phyloP scores from a whole-genome alignment of 1,140 invertebrate genomes.

The Protaetia brevitarsis region DNA sequence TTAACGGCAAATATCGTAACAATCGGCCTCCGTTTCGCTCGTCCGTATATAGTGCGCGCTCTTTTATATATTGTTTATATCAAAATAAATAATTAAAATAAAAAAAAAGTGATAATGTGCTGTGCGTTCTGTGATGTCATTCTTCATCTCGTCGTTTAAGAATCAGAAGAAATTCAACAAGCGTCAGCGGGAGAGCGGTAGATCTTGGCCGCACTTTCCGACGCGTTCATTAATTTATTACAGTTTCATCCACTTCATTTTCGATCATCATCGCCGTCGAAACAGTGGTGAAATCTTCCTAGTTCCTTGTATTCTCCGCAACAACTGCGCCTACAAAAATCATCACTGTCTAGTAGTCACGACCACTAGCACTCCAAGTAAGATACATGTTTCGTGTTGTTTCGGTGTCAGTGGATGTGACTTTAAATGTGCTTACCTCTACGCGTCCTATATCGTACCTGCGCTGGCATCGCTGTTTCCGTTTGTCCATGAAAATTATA shows the following conservation, averaged over 20 bases:
- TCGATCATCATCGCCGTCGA: background rate
- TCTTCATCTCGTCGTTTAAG: background rate
- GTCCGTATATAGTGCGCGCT: background rate
- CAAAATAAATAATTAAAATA: too few species aligned
- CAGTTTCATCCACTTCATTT: background rate
- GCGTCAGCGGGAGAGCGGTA: background rate
- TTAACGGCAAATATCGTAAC: background rate
- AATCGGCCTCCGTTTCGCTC: background rate
- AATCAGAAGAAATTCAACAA: constrained; percentile 9
- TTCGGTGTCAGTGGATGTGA: constrained; percentile 17
- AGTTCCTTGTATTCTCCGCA: background rate
- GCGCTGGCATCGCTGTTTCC: background rate
- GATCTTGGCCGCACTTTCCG: background rate
- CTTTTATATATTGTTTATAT: background rate
- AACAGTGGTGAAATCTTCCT: background rate
- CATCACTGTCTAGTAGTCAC: too few species aligned
- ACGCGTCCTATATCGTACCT: background rate
- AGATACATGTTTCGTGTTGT: constrained; percentile 13
- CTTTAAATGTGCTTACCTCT: constrained; percentile 4
- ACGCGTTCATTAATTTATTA: background rate
- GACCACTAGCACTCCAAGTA: background rate
- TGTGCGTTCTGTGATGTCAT: constrained; percentile 4
- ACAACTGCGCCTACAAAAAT: background rate
- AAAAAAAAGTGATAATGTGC: constrained; percentile 16
- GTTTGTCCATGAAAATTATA: too few species aligned